phyloP scores from a whole-genome alignment of 1,140 invertebrate species.

The Trachymyrmex cornetzi region DNA sequence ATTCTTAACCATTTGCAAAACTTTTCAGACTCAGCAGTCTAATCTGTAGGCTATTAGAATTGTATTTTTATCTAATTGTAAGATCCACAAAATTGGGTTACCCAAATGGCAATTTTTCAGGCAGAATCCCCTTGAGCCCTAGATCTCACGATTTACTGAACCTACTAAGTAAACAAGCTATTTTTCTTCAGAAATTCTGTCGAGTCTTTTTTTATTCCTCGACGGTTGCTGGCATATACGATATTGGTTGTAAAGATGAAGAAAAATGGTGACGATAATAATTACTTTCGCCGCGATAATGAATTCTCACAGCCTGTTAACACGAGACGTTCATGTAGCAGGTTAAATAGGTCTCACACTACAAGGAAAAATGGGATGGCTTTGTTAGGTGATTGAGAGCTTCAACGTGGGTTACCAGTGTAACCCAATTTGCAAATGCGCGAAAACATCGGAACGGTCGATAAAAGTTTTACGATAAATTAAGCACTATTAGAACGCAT shows the following conservation, averaged over 20 bases:
- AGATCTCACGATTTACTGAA: constrained; percentile 47
- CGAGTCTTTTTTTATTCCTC: not conserved
- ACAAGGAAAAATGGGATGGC: not conserved
- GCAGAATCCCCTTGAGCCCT: not conserved
- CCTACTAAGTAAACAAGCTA: constrained; percentile 56
- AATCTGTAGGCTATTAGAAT: constrained; percentile 29
- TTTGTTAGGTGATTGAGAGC: constrained; percentile 20
- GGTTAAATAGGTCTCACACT: constrained; percentile 5
- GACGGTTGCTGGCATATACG: not conserved
- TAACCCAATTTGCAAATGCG: constrained; percentile 31
- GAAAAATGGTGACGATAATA: not conserved
- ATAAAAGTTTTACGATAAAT: constrained; percentile 42
- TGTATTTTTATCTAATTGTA: constrained; percentile 24
- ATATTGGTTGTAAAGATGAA: not conserved
- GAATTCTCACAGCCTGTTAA: constrained; percentile 30
- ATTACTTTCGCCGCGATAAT: constrained; percentile 22
- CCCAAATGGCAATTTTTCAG: constrained; percentile 48
- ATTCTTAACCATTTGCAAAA: not conserved
- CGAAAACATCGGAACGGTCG: constrained; percentile 21
- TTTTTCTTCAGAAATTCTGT: constrained; percentile 21
- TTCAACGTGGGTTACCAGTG: not conserved
- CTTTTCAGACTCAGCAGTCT: constrained; percentile 8
- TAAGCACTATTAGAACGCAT: not conserved
- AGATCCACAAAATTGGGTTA: constrained; percentile 41
- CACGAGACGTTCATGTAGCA: not conserved